These are phyloP conservation scores for Theretra japonica DNA, from an alignment of 2,888 invertebrate species.

Conservation along the genomic window DNA sequence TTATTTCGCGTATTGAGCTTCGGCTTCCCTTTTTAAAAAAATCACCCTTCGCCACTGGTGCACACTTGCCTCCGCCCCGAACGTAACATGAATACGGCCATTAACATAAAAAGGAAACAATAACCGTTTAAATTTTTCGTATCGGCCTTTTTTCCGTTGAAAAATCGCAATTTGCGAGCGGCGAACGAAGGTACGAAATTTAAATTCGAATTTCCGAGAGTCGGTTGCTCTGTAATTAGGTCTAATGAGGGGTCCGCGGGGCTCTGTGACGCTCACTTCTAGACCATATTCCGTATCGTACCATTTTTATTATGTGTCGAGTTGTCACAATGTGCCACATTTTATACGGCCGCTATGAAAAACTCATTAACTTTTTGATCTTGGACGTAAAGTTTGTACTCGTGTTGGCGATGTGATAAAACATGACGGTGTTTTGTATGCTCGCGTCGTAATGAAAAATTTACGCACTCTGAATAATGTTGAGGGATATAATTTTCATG, in stretches of 20 bases:
- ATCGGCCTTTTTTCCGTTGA: slow-evolving; percentile 52
- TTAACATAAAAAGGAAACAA: slow-evolving; percentile 84
- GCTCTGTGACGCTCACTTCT: slow-evolving; percentile 57
- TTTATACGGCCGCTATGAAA: slow-evolving; percentile 56
- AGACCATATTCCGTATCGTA: slow-evolving; percentile 61
- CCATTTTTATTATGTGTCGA: slow-evolving; percentile 68
- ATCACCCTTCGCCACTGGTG: too few species aligned
- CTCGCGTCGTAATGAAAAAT: background rate
- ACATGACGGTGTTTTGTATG: slow-evolving; percentile 29
- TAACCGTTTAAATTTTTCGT: slow-evolving; percentile 81
- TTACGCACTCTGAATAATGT: slow-evolving; percentile 17
- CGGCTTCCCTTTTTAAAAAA: too few species aligned
- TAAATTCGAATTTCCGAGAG: slow-evolving; percentile 55
- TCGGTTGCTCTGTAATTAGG: slow-evolving; percentile 71
- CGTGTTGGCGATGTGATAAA: slow-evolving; percentile 46
- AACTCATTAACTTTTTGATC: slow-evolving; percentile 62
- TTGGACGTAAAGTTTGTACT: slow-evolving; percentile 50
- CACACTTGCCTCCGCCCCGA: slow-evolving; percentile 64
- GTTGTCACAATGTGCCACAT: slow-evolving; percentile 56
- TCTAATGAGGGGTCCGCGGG: slow-evolving; percentile 72
- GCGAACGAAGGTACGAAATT: slow-evolving; percentile 75
- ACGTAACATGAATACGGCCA: slow-evolving; percentile 73
- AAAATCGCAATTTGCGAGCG: slow-evolving; percentile 77
- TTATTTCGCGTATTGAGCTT: too few species aligned
- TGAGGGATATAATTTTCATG: slow-evolving; percentile 5